Evolutionary conservation across 2,888 invertebrate species (phyloP).

Genomic region (Gortyna flavago): DNA sequence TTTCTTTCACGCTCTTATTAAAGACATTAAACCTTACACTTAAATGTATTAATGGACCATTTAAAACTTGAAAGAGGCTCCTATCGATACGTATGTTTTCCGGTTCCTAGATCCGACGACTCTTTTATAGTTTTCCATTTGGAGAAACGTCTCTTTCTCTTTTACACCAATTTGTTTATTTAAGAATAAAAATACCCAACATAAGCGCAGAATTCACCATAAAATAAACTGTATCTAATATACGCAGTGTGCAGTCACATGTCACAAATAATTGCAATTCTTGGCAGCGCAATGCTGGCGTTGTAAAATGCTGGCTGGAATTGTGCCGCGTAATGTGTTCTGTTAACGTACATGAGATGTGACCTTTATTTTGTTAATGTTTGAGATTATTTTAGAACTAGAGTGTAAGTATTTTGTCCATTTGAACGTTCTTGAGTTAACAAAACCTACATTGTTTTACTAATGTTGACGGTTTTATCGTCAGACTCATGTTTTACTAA

Average conservation of each 20-base stretch:
- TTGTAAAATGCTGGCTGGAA: constrained; percentile 54
- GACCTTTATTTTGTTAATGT: constrained; percentile 21
- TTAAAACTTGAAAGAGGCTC: background rate
- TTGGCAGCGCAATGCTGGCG: constrained; percentile 54
- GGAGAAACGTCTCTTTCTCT: background rate
- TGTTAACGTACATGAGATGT: constrained; percentile 34
- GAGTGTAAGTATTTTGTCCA: background rate
- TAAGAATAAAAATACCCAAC: background rate
- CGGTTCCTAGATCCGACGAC: background rate
- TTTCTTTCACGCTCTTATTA: background rate
- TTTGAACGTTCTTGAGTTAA: background rate
- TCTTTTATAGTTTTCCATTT: background rate
- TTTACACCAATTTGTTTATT: background rate
- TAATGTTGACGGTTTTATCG: no score
- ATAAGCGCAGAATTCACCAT: constrained; percentile 1
- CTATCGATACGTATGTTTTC: background rate
- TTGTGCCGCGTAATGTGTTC: constrained; percentile 40
- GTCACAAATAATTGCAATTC: constrained; percentile 66
- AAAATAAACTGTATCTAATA: constrained; percentile 47
- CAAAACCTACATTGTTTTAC: no score
- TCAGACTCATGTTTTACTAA: no score
- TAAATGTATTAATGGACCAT: background rate
- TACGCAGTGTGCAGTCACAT: constrained; percentile 52
- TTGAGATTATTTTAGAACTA: background rate
- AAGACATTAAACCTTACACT: background rate